Conservation (phyloP, 2,888 invertebrate genomes). For the Callosobruchus maculatus region DNA sequence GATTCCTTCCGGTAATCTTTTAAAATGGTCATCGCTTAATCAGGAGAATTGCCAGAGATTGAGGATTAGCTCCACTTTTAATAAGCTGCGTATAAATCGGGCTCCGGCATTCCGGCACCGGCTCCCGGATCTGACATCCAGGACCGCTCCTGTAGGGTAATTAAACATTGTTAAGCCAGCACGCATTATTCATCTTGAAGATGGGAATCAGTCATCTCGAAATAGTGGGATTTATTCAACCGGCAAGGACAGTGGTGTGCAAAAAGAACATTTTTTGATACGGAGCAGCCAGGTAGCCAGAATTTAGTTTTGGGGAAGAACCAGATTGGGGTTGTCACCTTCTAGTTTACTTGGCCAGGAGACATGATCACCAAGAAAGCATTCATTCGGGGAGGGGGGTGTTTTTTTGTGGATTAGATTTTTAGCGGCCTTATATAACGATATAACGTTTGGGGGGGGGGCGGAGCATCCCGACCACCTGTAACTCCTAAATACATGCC, state of each 20-base stretch:
- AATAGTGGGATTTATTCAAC: not conserved
- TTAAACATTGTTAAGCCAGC: not conserved
- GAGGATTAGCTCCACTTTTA: slow-evolving; percentile 15
- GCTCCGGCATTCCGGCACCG: slow-evolving; percentile 5
- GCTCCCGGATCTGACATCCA: not conserved
- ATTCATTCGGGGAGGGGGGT: too few species aligned
- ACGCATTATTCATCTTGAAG: not conserved
- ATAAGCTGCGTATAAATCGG: slow-evolving; percentile 9
- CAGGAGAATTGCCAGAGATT: slow-evolving; percentile 18
- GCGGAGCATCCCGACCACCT: too few species aligned
- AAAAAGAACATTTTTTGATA: not conserved
- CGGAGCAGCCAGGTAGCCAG: too few species aligned
- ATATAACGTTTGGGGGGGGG: too few species aligned
- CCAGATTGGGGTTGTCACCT: too few species aligned
- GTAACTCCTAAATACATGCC: too few species aligned
- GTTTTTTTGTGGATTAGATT: too few species aligned
- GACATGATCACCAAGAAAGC: too few species aligned
- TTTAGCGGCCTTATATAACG: too few species aligned
- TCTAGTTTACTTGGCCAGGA: too few species aligned
- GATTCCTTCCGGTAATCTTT: slow-evolving; percentile 10
- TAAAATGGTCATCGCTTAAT: slow-evolving; percentile 18
- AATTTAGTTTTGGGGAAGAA: too few species aligned
- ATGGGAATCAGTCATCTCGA: slow-evolving; percentile 1
- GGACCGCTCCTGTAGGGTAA: not conserved
- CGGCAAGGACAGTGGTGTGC: not conserved